A percentile compares a stretch with the other conserved stretches of the same genome.
Conservation (phyloP, 2,113 vertebrate genomes). For the Myrmecobius fasciatus region DNA sequence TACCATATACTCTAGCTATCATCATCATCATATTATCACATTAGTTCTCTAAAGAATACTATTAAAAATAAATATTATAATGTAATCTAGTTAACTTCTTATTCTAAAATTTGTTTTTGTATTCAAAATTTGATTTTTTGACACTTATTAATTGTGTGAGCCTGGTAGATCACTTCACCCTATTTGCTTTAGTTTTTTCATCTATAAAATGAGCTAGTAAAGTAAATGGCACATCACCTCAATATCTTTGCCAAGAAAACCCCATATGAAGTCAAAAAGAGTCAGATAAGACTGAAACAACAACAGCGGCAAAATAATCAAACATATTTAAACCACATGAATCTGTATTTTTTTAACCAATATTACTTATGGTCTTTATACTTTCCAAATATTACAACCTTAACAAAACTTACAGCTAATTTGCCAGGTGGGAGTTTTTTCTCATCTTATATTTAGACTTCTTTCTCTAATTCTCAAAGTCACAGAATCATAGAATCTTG, state of each 20-base stretch:
- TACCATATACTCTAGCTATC: not conserved
- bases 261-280: no score
- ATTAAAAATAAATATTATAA: not conserved
- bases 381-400: not conserved
- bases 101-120: slow-evolving; percentile 1
- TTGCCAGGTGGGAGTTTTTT: not conserved
- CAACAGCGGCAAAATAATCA: not conserved
- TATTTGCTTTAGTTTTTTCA: no score
- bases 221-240: no score
- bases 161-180: no score
- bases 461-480: not conserved
- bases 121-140: not conserved
- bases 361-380: not conserved
- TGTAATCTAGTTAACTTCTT: not conserved
- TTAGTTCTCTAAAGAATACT: not conserved
- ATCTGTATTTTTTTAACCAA: not conserved
- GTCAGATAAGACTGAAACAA: no score
- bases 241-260: no score
- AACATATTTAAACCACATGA: not conserved
- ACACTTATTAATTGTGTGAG: no score
- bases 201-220: no score
- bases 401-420: not conserved
- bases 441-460: not conserved
- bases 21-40: not conserved
- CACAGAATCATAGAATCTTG: not conserved